Evolutionary conservation across 2,113 vertebrate genomes (phyloP), one percentile per base, ranked within the genome.

Genomic region (Xiphophorus maculatus): DNA sequence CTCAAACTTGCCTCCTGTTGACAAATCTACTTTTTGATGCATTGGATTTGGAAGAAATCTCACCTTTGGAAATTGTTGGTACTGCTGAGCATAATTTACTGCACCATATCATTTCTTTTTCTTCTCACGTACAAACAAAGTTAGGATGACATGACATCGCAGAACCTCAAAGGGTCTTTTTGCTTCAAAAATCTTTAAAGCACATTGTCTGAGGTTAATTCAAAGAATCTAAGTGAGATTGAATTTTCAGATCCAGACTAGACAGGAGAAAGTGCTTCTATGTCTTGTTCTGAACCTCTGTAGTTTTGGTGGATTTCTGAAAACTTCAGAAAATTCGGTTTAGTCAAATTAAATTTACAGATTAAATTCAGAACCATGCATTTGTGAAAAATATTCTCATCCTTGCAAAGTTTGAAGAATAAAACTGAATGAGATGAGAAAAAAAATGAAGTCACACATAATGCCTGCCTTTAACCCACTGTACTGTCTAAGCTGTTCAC

Each of bases 101-200:
- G 2, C 10, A 37, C 58, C 60, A 73, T 67, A 64, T 28, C 12
- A 11, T 61, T 54, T 73, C n/a, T 48, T 13, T 1, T 33, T 84
- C 69, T 54, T 71, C 32, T 79, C 48, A 69, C 72, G 74, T 79
- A 75, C 51, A 73, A 72, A 73, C 58, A 69, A 54, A 74, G 63
- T 73, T 22, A 74, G n/a, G 76, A 30, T 80, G 12, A 58, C 76
- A 66, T 78, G 37, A 78, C 66, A 76, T 42, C 66, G 73, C 63
- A 77, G 14, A 35, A 67, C 35, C 25, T 63, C n/a, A 64, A 71
- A 66, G 70, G 51, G 63, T 63, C 40, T 65, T 68, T 48, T 73
- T 68, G 70, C 42, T 15, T 71, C 63, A 17, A 37, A 28, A 37
- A 29, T 60, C 60, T 51, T n/a, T 71, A 64, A 19, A 48, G 35